These are phyloP conservation scores for Enteromius trimaculatus DNA, from an alignment of 2,797 vertebrate genomes.

Conservation along the genomic window DNA sequence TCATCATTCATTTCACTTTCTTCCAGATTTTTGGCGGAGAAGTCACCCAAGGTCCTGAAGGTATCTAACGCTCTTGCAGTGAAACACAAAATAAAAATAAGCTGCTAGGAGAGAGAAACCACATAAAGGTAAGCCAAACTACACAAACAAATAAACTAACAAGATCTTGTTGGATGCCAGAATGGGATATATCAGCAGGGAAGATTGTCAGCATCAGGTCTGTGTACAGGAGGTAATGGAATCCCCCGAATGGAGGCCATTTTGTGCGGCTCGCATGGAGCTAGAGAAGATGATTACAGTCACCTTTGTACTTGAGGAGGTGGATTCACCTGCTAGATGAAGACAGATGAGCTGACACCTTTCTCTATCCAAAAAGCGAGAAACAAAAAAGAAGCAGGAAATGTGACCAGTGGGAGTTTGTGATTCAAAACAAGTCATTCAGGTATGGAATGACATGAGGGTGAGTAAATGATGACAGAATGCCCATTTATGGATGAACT, in stretches of 20 bases:
- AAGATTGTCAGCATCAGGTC: slow-evolving; percentile 26
- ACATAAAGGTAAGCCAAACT: slow-evolving; percentile 29
- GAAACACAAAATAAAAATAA: slow-evolving; percentile 42
- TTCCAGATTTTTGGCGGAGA: slow-evolving; percentile 22
- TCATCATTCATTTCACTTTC: slow-evolving; percentile 53
- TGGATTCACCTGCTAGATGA: slow-evolving; percentile 37
- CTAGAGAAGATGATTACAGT: slow-evolving; percentile 44
- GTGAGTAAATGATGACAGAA: background rate
- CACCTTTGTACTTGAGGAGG: slow-evolving; percentile 38
- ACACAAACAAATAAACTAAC: slow-evolving; percentile 55
- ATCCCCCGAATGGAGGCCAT: slow-evolving; percentile 38
- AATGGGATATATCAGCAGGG: slow-evolving; percentile 46
- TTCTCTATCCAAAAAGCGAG: background rate
- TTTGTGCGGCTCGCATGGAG: slow-evolving; percentile 42
- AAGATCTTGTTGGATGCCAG: slow-evolving; percentile 45
- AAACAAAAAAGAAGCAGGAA: background rate
- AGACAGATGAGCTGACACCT: slow-evolving; percentile 43
- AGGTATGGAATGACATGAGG: background rate
- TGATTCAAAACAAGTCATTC: background rate
- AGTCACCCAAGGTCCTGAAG: slow-evolving; percentile 40
- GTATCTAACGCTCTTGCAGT: slow-evolving; percentile 30
- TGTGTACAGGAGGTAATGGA: slow-evolving; percentile 49
- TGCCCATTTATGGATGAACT: background rate
- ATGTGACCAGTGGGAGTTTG: background rate
- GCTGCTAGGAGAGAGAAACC: slow-evolving; percentile 36